These are phyloP conservation scores for Nephrotoma guestfalica DNA, from an alignment of 2,888 invertebrate species.

Conservation along the genomic window DNA sequence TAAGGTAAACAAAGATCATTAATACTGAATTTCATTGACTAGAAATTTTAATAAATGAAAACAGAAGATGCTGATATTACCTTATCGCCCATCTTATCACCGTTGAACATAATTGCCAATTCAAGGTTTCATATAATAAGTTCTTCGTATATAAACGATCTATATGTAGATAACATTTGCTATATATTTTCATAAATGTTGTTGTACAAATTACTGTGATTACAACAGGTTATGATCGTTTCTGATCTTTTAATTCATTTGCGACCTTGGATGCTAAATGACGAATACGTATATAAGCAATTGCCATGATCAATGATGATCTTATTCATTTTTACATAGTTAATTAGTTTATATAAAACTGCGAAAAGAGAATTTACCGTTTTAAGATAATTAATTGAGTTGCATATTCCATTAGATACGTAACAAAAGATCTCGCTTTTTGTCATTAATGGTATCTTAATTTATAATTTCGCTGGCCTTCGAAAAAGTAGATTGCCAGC, in stretches of 20 bases:
- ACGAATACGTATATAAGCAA: not conserved
- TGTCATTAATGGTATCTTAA: no score
- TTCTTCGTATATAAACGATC: not conserved
- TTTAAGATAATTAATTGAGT: not conserved
- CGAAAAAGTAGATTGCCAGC: no score
- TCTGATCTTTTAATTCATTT: not conserved
- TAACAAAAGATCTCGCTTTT: no score
- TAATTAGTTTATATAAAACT: not conserved
- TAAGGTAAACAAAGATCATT: not conserved
- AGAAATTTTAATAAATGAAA: not conserved
- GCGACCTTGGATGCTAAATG: not conserved
- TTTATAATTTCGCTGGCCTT: no score
- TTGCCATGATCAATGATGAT: not conserved
- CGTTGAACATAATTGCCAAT: not conserved
- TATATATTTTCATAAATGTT: not conserved
- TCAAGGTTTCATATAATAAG: not conserved
- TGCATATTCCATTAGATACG: not conserved
- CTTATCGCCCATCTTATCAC: not conserved
- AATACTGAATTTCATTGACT: not conserved
- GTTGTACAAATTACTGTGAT: not conserved
- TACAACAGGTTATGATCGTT: not conserved
- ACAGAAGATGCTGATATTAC: not conserved
- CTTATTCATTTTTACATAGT: not conserved
- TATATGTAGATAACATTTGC: no score
- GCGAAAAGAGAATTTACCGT: not conserved